Conservation (phyloP, 2,888 invertebrate species). For the Leptinotarsa tumamoca region DNA sequence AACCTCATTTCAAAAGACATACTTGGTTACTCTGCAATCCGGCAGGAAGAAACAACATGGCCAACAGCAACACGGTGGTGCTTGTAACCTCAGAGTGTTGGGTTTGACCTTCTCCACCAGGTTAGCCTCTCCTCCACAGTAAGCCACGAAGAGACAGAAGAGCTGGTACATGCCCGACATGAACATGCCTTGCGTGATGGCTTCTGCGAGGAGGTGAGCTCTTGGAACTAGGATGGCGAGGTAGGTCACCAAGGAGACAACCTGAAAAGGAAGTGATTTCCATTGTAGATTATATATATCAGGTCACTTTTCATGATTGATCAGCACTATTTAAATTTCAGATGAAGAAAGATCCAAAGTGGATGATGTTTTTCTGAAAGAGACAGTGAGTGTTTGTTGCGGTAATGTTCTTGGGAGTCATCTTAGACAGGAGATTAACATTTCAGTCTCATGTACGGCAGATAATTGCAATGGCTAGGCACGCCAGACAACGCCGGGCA, state of each 20-base stretch:
- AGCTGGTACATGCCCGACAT: conserved; percentile 79
- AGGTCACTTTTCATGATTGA: too few species aligned
- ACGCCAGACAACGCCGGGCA: too few species aligned
- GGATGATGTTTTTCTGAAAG: too few species aligned
- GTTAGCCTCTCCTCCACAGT: conserved; percentile 74
- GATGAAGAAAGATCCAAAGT: too few species aligned
- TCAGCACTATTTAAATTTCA: too few species aligned
- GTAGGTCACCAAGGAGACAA: conserved; percentile 71
- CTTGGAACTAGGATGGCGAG: conserved; percentile 73
- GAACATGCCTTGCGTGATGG: conserved; percentile 76
- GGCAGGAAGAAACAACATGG: conserved; percentile 75
- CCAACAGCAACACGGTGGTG: conserved; percentile 81
- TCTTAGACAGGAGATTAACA: too few species aligned
- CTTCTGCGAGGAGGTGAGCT: conserved; percentile 76
- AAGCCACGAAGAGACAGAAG: conserved; percentile 75
- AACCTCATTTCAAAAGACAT: conserved; percentile 29
- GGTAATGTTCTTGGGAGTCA: too few species aligned
- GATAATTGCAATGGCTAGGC: too few species aligned
- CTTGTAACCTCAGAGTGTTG: conserved; percentile 71
- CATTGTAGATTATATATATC: neutral
- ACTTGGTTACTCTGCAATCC: conserved; percentile 70
- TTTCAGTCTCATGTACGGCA: too few species aligned
- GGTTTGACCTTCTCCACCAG: conserved; percentile 70
- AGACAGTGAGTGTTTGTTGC: too few species aligned
- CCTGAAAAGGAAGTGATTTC: conserved; percentile 64